phyloP scores from a whole-genome alignment of 2,113 vertebrate species.

The Ammodytes marinus region DNA sequence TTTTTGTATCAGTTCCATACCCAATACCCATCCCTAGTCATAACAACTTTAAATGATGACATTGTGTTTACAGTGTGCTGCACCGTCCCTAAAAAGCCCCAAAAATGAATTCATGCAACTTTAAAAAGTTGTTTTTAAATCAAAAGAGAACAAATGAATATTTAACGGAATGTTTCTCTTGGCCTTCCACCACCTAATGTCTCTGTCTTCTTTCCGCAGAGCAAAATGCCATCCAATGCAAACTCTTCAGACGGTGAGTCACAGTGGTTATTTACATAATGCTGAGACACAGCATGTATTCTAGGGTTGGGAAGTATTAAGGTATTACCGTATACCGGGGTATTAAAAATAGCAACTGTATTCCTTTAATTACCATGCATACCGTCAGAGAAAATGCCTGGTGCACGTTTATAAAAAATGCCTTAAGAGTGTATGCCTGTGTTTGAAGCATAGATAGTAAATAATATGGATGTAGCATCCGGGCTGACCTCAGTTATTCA shows the following conservation, averaged over 20 bases:
- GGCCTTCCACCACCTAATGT: background rate
- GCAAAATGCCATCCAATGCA: slow-evolving; percentile 49
- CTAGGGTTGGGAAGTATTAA: background rate
- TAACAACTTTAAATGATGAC: background rate
- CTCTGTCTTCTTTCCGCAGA: slow-evolving; percentile 58
- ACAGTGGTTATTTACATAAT: background rate
- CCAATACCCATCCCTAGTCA: background rate
- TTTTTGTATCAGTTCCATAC: too few relatives aligned
- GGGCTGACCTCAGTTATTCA: too few relatives aligned
- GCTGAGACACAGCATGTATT: too few relatives aligned
- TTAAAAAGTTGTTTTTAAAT: background rate
- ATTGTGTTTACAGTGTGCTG: background rate
- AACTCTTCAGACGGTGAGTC: slow-evolving; percentile 63
- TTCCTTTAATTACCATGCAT: too few relatives aligned
- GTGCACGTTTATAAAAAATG: too few relatives aligned
- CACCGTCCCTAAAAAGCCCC: background rate
- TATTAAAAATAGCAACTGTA: too few relatives aligned
- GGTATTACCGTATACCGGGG: too few relatives aligned
- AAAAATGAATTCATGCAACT: background rate
- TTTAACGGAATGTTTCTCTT: background rate
- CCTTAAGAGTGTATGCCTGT: too few relatives aligned
- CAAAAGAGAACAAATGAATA: background rate
- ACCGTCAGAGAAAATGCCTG: too few relatives aligned
- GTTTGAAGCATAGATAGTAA: too few relatives aligned
- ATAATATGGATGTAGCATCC: too few relatives aligned